These are phyloP conservation scores for Falco concolor DNA, from an alignment of 2,797 vertebrate species.

Conservation along the genomic window DNA sequence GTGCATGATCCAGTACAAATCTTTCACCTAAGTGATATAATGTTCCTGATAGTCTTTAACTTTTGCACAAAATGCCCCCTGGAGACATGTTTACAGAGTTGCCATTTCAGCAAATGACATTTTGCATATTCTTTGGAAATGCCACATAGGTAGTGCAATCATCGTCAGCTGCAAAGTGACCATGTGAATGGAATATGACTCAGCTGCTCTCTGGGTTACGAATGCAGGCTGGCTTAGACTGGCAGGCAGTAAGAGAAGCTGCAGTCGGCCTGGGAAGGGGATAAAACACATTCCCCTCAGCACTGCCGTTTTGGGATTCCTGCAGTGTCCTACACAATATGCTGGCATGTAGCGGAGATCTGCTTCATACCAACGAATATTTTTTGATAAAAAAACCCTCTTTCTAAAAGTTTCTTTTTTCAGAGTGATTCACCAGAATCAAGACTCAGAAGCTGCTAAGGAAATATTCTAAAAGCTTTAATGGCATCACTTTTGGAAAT, in stretches of 20 bases:
- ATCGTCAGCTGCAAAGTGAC: neutral
- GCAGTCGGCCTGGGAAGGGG: neutral
- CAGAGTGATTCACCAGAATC: neutral
- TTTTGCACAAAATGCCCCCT: neutral
- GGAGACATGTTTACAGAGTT: neutral
- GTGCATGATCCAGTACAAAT: neutral
- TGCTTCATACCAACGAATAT: neutral
- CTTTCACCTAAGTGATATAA: neutral
- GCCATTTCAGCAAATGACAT: neutral
- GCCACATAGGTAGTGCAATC: neutral
- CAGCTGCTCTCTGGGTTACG: neutral
- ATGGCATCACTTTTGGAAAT: neutral
- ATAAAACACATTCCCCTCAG: neutral
- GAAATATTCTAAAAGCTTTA: neutral
- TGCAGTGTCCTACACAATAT: neutral
- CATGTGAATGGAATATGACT: neutral
- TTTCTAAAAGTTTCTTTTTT: neutral
- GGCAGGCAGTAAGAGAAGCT: neutral
- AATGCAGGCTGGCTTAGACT: neutral
- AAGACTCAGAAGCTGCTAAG: neutral
- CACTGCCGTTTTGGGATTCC: neutral
- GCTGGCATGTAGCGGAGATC: neutral
- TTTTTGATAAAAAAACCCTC: neutral
- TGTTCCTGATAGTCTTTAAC: neutral
- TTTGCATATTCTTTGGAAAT: neutral